Evolutionary conservation across 1,140 invertebrate species (phyloP), one percentile per base, ranked within the genome.

Genomic region (Ganaspis sp.): DNA sequence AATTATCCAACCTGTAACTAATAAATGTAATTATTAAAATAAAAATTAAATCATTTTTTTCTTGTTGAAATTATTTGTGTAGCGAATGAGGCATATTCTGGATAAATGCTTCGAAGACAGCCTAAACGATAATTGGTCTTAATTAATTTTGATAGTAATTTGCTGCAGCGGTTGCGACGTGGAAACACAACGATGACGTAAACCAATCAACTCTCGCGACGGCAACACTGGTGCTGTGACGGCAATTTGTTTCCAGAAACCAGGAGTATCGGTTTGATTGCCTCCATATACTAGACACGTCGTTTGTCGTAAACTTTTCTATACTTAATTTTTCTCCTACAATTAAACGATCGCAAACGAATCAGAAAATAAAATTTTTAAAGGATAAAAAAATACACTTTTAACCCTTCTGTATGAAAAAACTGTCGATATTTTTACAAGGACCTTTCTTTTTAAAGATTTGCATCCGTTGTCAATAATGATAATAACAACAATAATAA

Each of bases 61-160:
- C n/a, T n/a, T n/a, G n/a, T 45, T 49, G n/a, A 17, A 49, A n/a
- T 49, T 49, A 8, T 17, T 49, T 17, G 6, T 6, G 17, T 49
- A 0, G 19, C n/a, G 45, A 49, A 17, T 17, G n/a, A 8, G 19
- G 8, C n/a, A 17, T 49, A 6, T 19, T 8, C 45, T 49, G 8
- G 45, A 49, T 49, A 19, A n/a, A n/a, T n/a, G 15, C 45, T 5
- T 49, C 45, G 45, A 17, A 49, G 45, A 17, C 45, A 49, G 19
- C 45, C 45, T 49, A 49, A 49, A 49, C 42, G 42, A n/a, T 17
- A 17, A 90, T 90, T 88, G 86, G 83, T 82, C 81, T 84, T 86
- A 86, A 90, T 90, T 89, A 89, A 88, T 88, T 86, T 85, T 83
- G 84, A 88, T 86, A 88, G 83, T 85, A 86, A 89, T 89, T 89